Conservation (phyloP, 2,888 invertebrate genomes). For the Limnephilus auricula region DNA sequence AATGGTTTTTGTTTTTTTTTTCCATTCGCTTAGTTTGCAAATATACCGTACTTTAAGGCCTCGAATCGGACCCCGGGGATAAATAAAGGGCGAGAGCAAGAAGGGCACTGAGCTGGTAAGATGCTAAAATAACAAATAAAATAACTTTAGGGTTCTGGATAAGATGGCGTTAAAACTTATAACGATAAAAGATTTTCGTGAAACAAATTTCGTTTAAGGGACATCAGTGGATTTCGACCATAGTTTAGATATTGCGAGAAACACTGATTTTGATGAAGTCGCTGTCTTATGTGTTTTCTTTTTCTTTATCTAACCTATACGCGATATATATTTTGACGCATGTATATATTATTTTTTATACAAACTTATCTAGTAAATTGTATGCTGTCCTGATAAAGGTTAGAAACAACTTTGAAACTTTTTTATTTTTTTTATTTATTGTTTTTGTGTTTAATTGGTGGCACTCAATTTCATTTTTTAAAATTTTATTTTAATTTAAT, state of each 20-base stretch:
- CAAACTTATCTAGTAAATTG: too few species aligned
- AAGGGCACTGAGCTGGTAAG: background rate
- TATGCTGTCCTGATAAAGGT: too few species aligned
- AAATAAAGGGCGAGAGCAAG: background rate
- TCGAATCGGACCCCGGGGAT: background rate
- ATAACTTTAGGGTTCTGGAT: background rate
- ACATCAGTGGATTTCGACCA: background rate
- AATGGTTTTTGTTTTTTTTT: slow-evolving; percentile 12
- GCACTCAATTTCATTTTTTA: too few species aligned
- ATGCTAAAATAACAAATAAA: background rate
- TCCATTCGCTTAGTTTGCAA: slow-evolving; percentile 2
- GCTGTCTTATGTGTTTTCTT: background rate
- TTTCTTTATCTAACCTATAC: too few species aligned
- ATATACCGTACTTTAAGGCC: slow-evolving; percentile 1
- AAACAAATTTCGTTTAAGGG: background rate
- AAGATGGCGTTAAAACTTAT: background rate
- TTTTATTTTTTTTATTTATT: too few species aligned
- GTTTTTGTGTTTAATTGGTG: too few species aligned
- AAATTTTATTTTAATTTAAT: too few species aligned
- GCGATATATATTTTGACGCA: too few species aligned
- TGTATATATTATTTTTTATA: too few species aligned
- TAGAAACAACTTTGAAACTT: too few species aligned
- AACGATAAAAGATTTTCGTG: background rate
- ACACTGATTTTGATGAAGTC: background rate
- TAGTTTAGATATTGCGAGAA: background rate